A percentile compares a stretch with the other conserved stretches of the same genome.
These are phyloP conservation scores for Tamias sibiricus DNA, from an alignment of 2,113 vertebrate species.

Conservation along the genomic window DNA sequence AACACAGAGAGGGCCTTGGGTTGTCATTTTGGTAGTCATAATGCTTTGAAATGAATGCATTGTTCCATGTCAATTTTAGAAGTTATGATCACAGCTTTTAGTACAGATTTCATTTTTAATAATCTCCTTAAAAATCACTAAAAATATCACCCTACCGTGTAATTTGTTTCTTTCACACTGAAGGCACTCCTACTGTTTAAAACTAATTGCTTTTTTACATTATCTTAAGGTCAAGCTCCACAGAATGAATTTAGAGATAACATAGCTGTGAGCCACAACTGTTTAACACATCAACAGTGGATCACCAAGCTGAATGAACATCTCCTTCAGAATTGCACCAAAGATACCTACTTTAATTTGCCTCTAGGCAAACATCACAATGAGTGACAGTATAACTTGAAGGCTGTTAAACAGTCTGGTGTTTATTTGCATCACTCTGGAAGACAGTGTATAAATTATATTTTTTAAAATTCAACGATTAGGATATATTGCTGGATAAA, in stretches of 20 bases:
- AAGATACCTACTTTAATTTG: neutral
- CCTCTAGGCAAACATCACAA: neutral
- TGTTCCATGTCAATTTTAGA: constrained; percentile 42
- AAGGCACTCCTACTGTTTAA: constrained; percentile 71
- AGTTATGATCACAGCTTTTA: constrained; percentile 68
- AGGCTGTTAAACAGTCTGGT: constrained; percentile 13
- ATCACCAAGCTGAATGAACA: neutral
- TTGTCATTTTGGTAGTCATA: neutral
- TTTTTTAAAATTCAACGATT: neutral
- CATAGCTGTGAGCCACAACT: neutral
- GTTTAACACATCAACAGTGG: constrained; percentile 29
- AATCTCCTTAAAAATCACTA: constrained; percentile 78
- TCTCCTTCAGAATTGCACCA: neutral
- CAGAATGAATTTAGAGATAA: constrained; percentile 51
- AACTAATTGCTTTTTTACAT: constrained; percentile 80
- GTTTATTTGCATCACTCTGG: constrained; percentile 26
- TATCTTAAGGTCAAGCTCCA: constrained; percentile 73
- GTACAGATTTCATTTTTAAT: constrained; percentile 77
- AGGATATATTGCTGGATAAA: neutral
- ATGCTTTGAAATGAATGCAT: constrained; percentile 32
- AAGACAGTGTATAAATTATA: neutral
- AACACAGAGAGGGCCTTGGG: neutral
- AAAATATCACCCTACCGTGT: constrained; percentile 62
- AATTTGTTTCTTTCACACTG: constrained; percentile 73
- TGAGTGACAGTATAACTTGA: constrained; percentile 12